phyloP scores from a whole-genome alignment of 2,797 vertebrate species.

The Phalloptychus januarius region DNA sequence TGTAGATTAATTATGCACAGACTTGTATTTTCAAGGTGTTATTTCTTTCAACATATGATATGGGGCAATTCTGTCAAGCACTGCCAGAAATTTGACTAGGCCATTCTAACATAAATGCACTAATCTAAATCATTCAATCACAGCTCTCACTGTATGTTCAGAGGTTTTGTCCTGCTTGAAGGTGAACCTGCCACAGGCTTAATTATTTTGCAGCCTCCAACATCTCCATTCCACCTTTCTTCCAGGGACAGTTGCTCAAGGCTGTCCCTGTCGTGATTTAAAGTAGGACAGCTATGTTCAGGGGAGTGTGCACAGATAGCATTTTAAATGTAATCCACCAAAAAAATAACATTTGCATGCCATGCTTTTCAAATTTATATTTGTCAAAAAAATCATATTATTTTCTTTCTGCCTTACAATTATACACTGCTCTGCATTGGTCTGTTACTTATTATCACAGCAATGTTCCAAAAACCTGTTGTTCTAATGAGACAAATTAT shows the following conservation, averaged over 20 bases:
- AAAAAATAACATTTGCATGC: neutral
- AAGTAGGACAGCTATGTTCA: neutral
- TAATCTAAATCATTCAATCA: neutral
- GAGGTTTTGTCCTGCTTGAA: neutral
- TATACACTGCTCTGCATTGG: neutral
- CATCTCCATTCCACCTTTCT: neutral
- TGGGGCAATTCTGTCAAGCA: neutral
- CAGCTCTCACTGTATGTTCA: neutral
- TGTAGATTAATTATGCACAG: neutral
- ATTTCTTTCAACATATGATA: neutral
- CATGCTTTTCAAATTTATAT: neutral
- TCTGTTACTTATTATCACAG: neutral
- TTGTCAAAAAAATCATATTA: neutral
- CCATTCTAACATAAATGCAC: neutral
- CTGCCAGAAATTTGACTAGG: neutral
- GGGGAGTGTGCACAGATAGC: neutral
- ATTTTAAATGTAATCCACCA: neutral
- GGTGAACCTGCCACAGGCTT: neutral
- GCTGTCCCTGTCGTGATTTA: neutral
- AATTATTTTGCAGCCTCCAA: neutral
- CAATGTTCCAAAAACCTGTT: neutral
- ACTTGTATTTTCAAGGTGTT: neutral
- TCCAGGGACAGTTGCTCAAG: neutral
- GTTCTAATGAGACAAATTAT: neutral
- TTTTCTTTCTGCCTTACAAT: neutral